Evolutionary conservation across 2,113 vertebrate genomes (phyloP).

Genomic region (Nettapus auritus): DNA sequence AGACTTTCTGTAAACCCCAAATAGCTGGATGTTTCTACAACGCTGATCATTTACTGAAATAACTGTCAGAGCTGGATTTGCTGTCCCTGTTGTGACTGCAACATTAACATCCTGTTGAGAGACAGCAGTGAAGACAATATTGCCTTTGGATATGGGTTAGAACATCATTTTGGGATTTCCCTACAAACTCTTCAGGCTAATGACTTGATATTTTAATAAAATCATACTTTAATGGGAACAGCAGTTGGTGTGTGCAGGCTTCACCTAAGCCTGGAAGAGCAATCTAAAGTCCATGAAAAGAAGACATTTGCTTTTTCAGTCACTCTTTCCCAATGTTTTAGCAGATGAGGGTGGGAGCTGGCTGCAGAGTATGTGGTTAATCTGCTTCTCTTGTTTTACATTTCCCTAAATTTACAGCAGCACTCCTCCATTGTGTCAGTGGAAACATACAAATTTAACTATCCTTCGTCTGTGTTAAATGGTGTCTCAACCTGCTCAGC

Average conservation of each 20-base stretch:
- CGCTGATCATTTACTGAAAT: neutral
- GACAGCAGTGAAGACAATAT: neutral
- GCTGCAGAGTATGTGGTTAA: neutral
- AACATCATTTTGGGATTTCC: neutral
- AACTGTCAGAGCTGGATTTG: neutral
- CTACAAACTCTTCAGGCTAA: neutral
- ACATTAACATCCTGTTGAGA: neutral
- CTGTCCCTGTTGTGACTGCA: accelerated
- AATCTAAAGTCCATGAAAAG: neutral
- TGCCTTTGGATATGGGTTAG: neutral
- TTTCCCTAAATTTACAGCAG: neutral
- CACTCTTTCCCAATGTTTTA: neutral
- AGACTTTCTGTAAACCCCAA: neutral
- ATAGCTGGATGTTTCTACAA: neutral
- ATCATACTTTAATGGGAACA: neutral
- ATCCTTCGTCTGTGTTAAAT: neutral
- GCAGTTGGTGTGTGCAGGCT: neutral
- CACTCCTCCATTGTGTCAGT: too few species aligned
- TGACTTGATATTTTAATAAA: neutral
- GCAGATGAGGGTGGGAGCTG: neutral
- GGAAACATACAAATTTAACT: neutral
- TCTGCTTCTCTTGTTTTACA: neutral
- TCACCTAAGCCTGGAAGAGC: neutral
- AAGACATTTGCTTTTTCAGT: too few species aligned
- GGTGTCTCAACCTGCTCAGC: too few species aligned